These are phyloP conservation scores for Channa maculata DNA, from an alignment of 2,113 vertebrate species.

Conservation along the genomic window DNA sequence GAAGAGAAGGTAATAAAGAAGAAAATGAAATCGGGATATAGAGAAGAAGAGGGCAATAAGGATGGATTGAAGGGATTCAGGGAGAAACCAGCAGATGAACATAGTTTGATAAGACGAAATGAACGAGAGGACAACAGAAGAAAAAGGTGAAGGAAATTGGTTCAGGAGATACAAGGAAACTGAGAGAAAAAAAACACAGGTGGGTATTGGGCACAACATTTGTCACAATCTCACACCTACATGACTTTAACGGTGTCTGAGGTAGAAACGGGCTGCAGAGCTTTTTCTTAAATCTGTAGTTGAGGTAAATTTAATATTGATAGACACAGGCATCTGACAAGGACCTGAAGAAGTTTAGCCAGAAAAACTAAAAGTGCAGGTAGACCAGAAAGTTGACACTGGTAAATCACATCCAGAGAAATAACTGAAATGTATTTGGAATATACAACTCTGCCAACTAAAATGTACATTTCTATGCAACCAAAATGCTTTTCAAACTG, in stretches of 20 bases:
- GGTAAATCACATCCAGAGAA: no score
- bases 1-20: constrained; percentile 10
- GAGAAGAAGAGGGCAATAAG: not conserved
- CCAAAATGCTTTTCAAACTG: no score
- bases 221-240: constrained; percentile 24
- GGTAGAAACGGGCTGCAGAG: constrained; percentile 23
- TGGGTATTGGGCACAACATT: constrained; percentile 7
- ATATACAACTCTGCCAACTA: no score
- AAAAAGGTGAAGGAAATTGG: constrained; percentile 16
- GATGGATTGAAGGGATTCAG: not conserved
- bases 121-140: not conserved
- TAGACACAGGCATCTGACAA: constrained; percentile 22
- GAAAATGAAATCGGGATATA: constrained; percentile 7
- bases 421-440: no score
- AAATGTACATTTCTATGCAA: no score
- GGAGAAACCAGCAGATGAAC: not conserved
- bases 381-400: not conserved
- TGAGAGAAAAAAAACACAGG: not conserved
- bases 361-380: no score
- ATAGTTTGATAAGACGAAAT: constrained; percentile 13
- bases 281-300: constrained; percentile 28
- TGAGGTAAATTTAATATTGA: constrained; percentile 53
- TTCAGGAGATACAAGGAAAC: not conserved
- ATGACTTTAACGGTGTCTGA: constrained; percentile 1
- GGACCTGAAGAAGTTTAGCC: no score